These are phyloP conservation scores for Brachionichthys hirsutus DNA, from an alignment of 2,113 vertebrate genomes.

Conservation along the genomic window DNA sequence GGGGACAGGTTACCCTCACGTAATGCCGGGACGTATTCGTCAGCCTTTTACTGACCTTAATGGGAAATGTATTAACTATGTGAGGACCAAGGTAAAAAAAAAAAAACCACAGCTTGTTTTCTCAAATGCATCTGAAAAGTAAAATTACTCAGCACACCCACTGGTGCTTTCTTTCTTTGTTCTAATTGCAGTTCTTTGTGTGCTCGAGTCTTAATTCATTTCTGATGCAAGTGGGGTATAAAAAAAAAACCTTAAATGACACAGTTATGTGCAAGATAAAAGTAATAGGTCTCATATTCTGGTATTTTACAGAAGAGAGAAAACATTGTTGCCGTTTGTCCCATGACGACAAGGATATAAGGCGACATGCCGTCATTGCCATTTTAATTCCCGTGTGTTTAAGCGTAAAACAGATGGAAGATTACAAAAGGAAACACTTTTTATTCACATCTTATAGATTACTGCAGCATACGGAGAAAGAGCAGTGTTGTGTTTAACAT, in stretches of 20 bases:
- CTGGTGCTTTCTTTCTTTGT: background rate
- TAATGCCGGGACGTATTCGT: slow-evolving; percentile 35
- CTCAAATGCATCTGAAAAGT: background rate
- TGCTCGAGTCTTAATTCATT: background rate
- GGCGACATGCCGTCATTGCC: slow-evolving; percentile 27
- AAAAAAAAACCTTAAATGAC: background rate
- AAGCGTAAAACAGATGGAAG: slow-evolving; percentile 56
- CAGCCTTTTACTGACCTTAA: slow-evolving; percentile 32
- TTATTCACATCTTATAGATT: slow-evolving; percentile 46
- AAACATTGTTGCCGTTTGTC: background rate
- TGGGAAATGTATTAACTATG: slow-evolving; percentile 28
- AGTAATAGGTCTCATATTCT: background rate
- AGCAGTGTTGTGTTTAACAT: slow-evolving; percentile 17
- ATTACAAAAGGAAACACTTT: slow-evolving; percentile 34
- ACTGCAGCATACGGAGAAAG: slow-evolving; percentile 41
- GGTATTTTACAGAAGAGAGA: background rate
- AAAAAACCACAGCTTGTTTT: background rate
- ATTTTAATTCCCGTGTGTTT: slow-evolving; percentile 29
- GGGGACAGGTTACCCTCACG: slow-evolving; percentile 22
- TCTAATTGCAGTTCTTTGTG: slow-evolving; percentile 1
- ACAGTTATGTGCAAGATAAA: background rate
- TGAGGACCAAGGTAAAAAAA: background rate
- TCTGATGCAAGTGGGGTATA: background rate
- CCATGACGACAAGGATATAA: slow-evolving; percentile 19
- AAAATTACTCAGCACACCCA: background rate